Conservation (phyloP, 2,797 vertebrate species). For the Spondyliosoma cantharus region DNA sequence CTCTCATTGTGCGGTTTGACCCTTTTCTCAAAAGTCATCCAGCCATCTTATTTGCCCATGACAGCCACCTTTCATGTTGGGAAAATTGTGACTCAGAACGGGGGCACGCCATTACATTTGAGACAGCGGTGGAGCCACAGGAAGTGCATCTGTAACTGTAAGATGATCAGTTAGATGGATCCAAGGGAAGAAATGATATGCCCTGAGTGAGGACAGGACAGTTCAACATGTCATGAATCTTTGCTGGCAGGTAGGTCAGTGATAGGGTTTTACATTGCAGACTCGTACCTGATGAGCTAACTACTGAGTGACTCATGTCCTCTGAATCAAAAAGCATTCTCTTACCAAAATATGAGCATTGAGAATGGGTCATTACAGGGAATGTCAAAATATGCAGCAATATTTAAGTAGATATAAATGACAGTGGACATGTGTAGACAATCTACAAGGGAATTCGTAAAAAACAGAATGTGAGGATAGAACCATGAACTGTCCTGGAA, state of each 20-base stretch:
- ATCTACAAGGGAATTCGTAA: not conserved
- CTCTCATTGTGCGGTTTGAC: slow-evolving; percentile 61
- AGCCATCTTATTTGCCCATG: slow-evolving; percentile 61
- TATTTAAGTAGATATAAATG: not conserved
- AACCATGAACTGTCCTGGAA: not conserved
- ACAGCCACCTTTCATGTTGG: slow-evolving; percentile 63
- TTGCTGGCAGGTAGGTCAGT: slow-evolving; percentile 35
- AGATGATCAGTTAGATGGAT: slow-evolving; percentile 64
- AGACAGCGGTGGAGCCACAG: slow-evolving; percentile 52
- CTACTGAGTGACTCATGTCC: slow-evolving; percentile 19
- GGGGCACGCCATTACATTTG: slow-evolving; percentile 48
- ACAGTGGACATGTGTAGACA: slow-evolving; percentile 7
- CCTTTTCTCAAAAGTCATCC: slow-evolving; percentile 53
- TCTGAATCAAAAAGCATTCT: slow-evolving; percentile 2
- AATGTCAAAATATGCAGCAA: not conserved
- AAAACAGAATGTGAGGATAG: not conserved
- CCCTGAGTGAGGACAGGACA: slow-evolving; percentile 21
- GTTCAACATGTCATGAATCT: slow-evolving; percentile 60
- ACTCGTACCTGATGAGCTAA: slow-evolving; percentile 47
- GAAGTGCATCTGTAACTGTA: slow-evolving; percentile 45
- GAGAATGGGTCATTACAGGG: not conserved
- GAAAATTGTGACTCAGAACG: slow-evolving; percentile 37
- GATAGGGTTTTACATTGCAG: slow-evolving; percentile 37
- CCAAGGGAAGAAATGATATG: slow-evolving; percentile 59
- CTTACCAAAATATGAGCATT: slow-evolving; percentile 11